Evolutionary conservation across 1,140 invertebrate species (phyloP), one percentile per base, ranked within the genome.

Genomic region (Atta cephalotes): DNA sequence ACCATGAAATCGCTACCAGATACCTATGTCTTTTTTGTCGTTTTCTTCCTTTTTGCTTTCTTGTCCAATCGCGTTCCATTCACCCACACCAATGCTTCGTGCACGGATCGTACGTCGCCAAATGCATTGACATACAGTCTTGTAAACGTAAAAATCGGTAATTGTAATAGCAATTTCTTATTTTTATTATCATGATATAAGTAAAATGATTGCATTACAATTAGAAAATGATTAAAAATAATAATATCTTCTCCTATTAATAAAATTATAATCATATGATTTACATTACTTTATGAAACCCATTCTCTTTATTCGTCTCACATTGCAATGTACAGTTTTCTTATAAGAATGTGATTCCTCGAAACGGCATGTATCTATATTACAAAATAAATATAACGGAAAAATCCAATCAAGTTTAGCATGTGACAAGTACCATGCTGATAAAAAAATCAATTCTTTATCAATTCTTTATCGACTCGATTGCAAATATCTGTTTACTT

Each of bases 1-100:
- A 93, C 92, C 81, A 87, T 89, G 88, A 92, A 91, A 93, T 92
- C 91, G 92, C 92, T 93, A 93, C 92, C 92, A 92, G 88, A 81
- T 89, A 88, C 66, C 66, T 70, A 51, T 45, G 80, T 77, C 80
- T 81, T 62, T n/a, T 45, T 66, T 65, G 16, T 2, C 74, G 0
- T 58, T 77, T 66, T 71, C 63, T 81, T 60, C 53, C 39, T 51
- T 39, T 58, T 79, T 21, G 58, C 65, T 74, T 85, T 58, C 45
- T 86, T 74, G 51, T 16, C 76, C 66, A 21, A 60, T 87, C 51
- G 31, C 56, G 45, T 31, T 25, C 31, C 60, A 9, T 35, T 62
- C 49, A 18, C n/a, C 28, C 74, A 6, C 85, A 53, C 51, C 3
- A 53, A 35, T 18, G 49, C 25, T 21, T 79, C 53, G 18, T 25